These are phyloP conservation scores for Chloropsis hardwickii DNA, from an alignment of 2,113 vertebrate genomes.

Conservation along the genomic window DNA sequence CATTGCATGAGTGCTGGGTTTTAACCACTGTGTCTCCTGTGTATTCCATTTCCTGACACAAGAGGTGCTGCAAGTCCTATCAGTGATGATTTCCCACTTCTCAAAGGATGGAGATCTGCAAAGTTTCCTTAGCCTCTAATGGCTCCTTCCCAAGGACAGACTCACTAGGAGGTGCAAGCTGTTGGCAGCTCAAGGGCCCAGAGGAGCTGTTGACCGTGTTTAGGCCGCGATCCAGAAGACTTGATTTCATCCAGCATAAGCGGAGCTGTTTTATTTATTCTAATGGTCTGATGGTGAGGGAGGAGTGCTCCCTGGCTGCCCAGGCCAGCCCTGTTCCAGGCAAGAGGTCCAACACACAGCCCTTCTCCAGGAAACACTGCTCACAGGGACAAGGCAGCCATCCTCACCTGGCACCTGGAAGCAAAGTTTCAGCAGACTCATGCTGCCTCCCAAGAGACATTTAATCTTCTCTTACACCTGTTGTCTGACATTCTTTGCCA, in stretches of 20 bases:
- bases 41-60: neutral
- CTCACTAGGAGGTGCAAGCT: slow-evolving; percentile 59
- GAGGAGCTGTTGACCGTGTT: slow-evolving; percentile 66
- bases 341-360: neutral
- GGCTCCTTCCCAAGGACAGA: slow-evolving; percentile 66
- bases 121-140: slow-evolving; percentile 53
- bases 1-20: neutral
- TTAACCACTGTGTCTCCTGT: neutral
- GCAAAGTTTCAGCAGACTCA: neutral
- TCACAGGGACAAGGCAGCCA: neutral
- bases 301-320: slow-evolving; percentile 54
- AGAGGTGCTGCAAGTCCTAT: slow-evolving; percentile 1
- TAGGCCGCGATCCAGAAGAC: slow-evolving; percentile 51
- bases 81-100: neutral
- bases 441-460: neutral
- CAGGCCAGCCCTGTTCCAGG: neutral
- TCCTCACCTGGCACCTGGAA: neutral
- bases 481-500: neutral
- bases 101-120: slow-evolving; percentile 27
- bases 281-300: slow-evolving; percentile 37
- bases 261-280: slow-evolving; percentile 59
- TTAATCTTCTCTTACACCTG: neutral
- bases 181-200: slow-evolving; percentile 59
- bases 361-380: neutral
- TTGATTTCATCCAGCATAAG: slow-evolving; percentile 58